Conservation (phyloP, 2,888 invertebrate genomes). For the Fragum sueziense region DNA sequence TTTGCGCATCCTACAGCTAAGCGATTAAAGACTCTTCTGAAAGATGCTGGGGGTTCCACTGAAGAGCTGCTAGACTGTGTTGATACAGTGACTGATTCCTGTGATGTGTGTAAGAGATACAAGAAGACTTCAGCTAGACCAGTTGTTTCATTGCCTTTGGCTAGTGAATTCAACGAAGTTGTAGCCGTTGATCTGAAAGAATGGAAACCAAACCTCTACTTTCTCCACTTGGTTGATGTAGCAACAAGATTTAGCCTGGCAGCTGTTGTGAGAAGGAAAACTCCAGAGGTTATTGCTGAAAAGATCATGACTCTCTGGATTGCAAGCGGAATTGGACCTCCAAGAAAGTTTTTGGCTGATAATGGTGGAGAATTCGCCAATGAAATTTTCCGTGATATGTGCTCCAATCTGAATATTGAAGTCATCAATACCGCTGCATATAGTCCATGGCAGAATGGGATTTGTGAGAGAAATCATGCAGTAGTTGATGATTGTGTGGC, state of each 20-base stretch:
- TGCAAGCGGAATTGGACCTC: conserved; percentile 37
- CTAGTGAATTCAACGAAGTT: conserved; percentile 31
- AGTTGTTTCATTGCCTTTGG: conserved; percentile 43
- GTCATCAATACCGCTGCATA: conserved; percentile 40
- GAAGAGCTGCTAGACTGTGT: conserved; percentile 28
- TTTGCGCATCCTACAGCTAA: conserved; percentile 60
- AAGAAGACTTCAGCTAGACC: conserved; percentile 45
- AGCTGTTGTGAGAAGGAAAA: conserved; percentile 36
- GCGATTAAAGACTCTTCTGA: conserved; percentile 40
- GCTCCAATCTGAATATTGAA: conserved; percentile 44
- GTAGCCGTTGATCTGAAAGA: conserved; percentile 35
- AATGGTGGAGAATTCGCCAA: conserved; percentile 54
- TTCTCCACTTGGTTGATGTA: conserved; percentile 47
- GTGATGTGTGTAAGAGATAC: conserved; percentile 44
- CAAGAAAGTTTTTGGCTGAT: conserved; percentile 35
- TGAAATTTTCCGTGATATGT: conserved; percentile 47
- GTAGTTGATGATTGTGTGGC: conserved; percentile 45
- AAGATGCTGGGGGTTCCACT: conserved; percentile 42
- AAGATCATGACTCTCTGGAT: conserved; percentile 44
- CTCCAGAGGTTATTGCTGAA: conserved; percentile 32
- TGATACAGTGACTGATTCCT: conserved; percentile 25
- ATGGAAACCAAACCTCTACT: conserved; percentile 30
- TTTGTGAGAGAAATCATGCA: conserved; percentile 49
- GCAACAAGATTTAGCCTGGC: conserved; percentile 49
- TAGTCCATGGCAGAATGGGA: conserved; percentile 52